Evolutionary conservation across 2,888 invertebrate species (phyloP), one percentile per base, ranked within the genome.

Genomic region (Cistogaster globosa): DNA sequence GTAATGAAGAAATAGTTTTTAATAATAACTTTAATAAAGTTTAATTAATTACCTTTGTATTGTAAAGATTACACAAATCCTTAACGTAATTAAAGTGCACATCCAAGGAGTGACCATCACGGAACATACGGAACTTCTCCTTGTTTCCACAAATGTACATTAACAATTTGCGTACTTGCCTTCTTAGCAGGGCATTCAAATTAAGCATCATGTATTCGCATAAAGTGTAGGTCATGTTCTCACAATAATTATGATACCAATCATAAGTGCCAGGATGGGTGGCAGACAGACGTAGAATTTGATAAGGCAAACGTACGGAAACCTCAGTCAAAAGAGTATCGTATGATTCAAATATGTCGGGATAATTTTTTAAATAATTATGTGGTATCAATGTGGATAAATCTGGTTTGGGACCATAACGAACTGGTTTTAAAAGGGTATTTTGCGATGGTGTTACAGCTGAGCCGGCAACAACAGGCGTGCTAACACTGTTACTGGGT

Each of bases 241-340:
- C 96, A 86, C 95, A 95, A 90, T 96, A 95, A 89, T 97, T 96
- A 90, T 97, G 96, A 87, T 90, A 90, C 90, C 90, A 90, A 77
- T 92, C 92, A 45, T 91, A 92, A 11, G 90, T 91, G 45, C 92
- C 91, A 36, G 92, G 92, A 88, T 92, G 92, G 2, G 90, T 91
- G 45, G 92, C 90, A 38, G 92, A 92, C 8, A 93, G 84, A 45
- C 93, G 91, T 53, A 93, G 83, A 36, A 98, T 97, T 94, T 98
- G 98, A 91, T 98, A 98, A 0, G 99, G 98, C 78, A 99, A 93
- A 22, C 98, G 94, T 12, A 99, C 94, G 0, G 97, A 97, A 95
- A 99, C 97, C 93, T 99, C 99, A 74, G 99, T 98, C 32, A 99
- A 93, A n/a, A 99, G 94, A 87, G 97, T 97, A 12, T 97, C 97